Base-by-base conservation (phyloP, 2,113 vertebrate species). In the Mustela nigripes region DNA sequence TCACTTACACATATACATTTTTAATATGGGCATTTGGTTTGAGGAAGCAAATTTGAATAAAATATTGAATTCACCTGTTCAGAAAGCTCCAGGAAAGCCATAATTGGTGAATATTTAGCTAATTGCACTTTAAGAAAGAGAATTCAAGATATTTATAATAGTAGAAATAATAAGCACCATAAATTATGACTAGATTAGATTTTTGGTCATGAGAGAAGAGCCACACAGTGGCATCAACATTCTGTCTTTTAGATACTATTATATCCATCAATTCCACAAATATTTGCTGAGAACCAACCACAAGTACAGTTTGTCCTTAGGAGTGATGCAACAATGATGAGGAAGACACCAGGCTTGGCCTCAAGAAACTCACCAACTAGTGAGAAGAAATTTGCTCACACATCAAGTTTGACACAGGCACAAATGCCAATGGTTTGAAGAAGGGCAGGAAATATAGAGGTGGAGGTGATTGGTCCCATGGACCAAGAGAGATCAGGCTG, bases 21-120 rank as follows among this genome's bases (percentile, higher is more conserved):
- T 97, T 94, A 90, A 83, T 94, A 56, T 89, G 69, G 22, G 6
- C 39, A 95, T 96, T 98, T 95, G 76, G 33, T 85, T 85, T 83
- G 31, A 45, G 50, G 18, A 95, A 88, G 53, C 97, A 92, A 82
- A 82, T 88, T 91, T 67, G 21, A 95, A 73, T 92, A 94, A 95
- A 94, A 91, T 76, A 74, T 89, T 96, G 53, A 89, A 79, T 89
- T 96, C 4, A 42, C 53, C 73, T 91, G 63, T 90, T 22, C 33
- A 89, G 48, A 78, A 92, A 91, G 3, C 62, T 91, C 26, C 71
- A 91, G 16, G 14, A 83, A 84, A 80, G 33, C 19, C 42, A 4
- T 84, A 93, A 83, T 67, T 82, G 42, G 45, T 84, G 50, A 94
- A 89, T 65, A 95, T 81, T 65, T 88, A 89, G 11, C 26, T 19